Evolutionary conservation across 1,140 invertebrate genomes (phyloP).

Genomic region (Drosophila bipectinata): DNA sequence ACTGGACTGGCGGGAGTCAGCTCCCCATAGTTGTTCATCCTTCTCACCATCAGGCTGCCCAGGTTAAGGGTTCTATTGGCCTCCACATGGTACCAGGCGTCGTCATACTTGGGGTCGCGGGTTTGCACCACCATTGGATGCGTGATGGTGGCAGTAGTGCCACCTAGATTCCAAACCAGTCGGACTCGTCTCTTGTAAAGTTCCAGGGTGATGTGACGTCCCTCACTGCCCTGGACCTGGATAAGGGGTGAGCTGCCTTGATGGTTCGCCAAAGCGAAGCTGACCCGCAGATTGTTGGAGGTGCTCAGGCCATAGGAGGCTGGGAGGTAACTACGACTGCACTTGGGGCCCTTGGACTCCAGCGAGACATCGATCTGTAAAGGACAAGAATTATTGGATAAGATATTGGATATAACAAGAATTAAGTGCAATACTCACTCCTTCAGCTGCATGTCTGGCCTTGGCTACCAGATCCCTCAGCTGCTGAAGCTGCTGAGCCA

Average conservation of each 20-base stretch:
- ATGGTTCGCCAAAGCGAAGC: constrained; percentile 86
- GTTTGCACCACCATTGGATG: constrained; percentile 87
- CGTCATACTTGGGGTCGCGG: constrained; percentile 86
- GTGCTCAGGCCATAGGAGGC: constrained; percentile 87
- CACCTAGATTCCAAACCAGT: constrained; percentile 91
- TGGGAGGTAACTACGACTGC: constrained; percentile 90
- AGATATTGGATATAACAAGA: too few species aligned
- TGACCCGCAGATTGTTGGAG: constrained; percentile 89
- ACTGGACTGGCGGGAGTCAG: constrained; percentile 49
- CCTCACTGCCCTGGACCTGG: constrained; percentile 84
- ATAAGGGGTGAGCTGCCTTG: constrained; percentile 83
- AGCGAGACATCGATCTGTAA: constrained; percentile 92
- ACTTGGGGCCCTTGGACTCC: constrained; percentile 87
- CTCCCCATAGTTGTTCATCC: constrained; percentile 79
- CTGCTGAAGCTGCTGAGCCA: constrained; percentile 87
- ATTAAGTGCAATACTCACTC: constrained; percentile 85
- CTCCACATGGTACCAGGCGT: constrained; percentile 90
- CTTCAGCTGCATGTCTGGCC: constrained; percentile 91
- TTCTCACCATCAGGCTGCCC: constrained; percentile 70
- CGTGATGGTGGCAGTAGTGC: constrained; percentile 86
- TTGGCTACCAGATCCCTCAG: constrained; percentile 90
- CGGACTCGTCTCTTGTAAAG: constrained; percentile 90
- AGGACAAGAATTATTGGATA: constrained; percentile 14
- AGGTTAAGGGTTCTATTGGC: constrained; percentile 86
- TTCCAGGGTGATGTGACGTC: constrained; percentile 92